Evolutionary conservation across 2,888 invertebrate genomes (phyloP).

Genomic region (Amblyjoppa fuscipennis): DNA sequence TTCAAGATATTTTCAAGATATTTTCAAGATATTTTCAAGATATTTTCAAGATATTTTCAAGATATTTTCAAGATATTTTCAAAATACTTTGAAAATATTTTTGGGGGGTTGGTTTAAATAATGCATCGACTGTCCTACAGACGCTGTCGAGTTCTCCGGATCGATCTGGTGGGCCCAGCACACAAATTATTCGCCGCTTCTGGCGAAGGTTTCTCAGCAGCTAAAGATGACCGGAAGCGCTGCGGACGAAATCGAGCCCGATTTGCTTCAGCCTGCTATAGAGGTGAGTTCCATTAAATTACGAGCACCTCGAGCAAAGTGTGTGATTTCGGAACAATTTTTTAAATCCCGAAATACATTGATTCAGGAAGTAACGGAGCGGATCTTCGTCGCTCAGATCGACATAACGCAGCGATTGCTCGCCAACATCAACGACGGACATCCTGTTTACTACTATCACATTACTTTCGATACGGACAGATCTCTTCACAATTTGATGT

Average conservation of each 20-base stretch:
- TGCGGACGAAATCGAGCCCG: too few relatives aligned
- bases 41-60: too few relatives aligned
- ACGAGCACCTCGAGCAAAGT: too few relatives aligned
- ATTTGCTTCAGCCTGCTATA: too few relatives aligned
- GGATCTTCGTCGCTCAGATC: conserved; percentile 66
- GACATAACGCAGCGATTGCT: conserved; percentile 72
- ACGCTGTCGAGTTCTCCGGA: background rate
- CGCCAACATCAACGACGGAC: conserved; percentile 15
- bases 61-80: too few relatives aligned
- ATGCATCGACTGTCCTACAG: background rate
- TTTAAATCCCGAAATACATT: background rate
- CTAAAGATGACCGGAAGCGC: background rate
- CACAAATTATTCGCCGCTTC: background rate
- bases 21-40: too few relatives aligned
- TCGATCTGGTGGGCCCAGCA: background rate
- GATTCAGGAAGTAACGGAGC: conserved; percentile 61
- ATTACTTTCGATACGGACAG: conserved; percentile 56
- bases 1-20: too few relatives aligned
- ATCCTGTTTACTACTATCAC: conserved; percentile 72
- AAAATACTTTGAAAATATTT: too few relatives aligned
- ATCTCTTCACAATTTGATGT: conserved; percentile 10
- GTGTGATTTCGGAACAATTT: too few relatives aligned
- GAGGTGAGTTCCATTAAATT: too few relatives aligned
- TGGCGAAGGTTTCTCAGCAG: background rate
- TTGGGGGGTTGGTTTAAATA: background rate